Conservation (phyloP, 2,888 invertebrate genomes). For the Drosophila limbata region DNA sequence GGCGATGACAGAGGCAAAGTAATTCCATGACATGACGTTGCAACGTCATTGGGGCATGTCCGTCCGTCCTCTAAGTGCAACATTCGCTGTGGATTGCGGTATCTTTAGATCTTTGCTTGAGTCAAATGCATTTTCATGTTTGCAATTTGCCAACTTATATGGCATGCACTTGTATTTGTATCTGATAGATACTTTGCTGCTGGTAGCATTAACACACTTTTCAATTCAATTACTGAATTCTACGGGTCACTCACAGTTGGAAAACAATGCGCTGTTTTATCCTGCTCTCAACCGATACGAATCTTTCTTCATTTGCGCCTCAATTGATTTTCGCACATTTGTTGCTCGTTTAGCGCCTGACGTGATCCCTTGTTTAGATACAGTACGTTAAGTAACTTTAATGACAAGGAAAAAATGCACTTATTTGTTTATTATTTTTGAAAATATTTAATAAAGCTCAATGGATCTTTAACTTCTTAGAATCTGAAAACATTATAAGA, state of each 20-base stretch:
- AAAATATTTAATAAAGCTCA: too few relatives aligned
- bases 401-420: not conserved
- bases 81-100: constrained; percentile 31
- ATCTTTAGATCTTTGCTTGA: constrained; percentile 52
- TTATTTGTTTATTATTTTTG: not conserved
- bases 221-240: constrained; percentile 66
- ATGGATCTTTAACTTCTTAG: too few relatives aligned
- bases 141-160: constrained; percentile 4
- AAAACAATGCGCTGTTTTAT: constrained; percentile 70
- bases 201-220: constrained; percentile 78
- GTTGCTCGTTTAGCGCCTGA: constrained; percentile 53
- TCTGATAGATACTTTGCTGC: constrained; percentile 50
- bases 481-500: too few relatives aligned
- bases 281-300: constrained; percentile 16
- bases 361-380: constrained; percentile 72
- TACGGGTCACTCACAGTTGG: constrained; percentile 29
- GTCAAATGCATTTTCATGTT: constrained; percentile 47
- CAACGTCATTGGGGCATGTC: constrained; percentile 7
- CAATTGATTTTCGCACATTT: constrained; percentile 73
- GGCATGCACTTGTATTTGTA: constrained; percentile 30
- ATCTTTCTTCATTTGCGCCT: constrained; percentile 40
- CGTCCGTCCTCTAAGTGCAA: constrained; percentile 12
- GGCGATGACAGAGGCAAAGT: constrained; percentile 71
- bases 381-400: not conserved
- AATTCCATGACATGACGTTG: constrained; percentile 37